These are phyloP conservation scores for Drosophila recens DNA, from an alignment of 2,888 invertebrate species.

Conservation along the genomic window DNA sequence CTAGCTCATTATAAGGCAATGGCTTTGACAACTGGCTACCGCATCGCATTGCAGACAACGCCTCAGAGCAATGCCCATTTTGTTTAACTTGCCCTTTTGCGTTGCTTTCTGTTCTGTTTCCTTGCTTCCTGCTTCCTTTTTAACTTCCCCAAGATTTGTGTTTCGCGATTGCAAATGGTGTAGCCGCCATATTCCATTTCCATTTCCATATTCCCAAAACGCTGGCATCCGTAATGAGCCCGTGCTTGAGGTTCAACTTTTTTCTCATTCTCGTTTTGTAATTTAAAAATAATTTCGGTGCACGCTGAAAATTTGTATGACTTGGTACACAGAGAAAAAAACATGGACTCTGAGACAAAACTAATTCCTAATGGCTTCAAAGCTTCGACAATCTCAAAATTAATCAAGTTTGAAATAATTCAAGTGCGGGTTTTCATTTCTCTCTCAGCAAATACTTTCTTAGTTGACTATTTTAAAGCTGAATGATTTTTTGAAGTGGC, in stretches of 20 bases:
- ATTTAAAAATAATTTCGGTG: constrained; percentile 72
- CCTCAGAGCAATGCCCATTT: constrained; percentile 54
- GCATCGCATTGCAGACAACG: constrained; percentile 37
- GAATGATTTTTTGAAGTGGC: no score
- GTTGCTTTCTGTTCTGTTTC: constrained; percentile 36
- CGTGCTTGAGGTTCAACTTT: constrained; percentile 46
- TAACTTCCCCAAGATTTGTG: constrained; percentile 18
- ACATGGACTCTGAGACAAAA: no score
- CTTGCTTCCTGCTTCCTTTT: constrained; percentile 23
- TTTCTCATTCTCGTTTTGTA: constrained; percentile 63
- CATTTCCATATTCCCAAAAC: constrained; percentile 67
- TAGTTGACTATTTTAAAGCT: no score
- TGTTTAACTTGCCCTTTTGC: constrained; percentile 59
- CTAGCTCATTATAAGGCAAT: constrained; percentile 71
- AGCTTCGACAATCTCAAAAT: no score
- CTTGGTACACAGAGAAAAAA: background rate
- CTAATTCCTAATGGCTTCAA: no score
- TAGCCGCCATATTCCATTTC: constrained; percentile 48
- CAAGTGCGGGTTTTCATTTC: no score
- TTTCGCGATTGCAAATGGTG: constrained; percentile 46
- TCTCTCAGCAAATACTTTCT: no score
- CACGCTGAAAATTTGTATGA: constrained; percentile 34
- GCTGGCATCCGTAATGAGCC: constrained; percentile 72
- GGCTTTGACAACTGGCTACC: constrained; percentile 58
- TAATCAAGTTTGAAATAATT: no score